These are phyloP conservation scores for Dendrolimus pini DNA, from an alignment of 2,888 invertebrate genomes.

Conservation along the genomic window DNA sequence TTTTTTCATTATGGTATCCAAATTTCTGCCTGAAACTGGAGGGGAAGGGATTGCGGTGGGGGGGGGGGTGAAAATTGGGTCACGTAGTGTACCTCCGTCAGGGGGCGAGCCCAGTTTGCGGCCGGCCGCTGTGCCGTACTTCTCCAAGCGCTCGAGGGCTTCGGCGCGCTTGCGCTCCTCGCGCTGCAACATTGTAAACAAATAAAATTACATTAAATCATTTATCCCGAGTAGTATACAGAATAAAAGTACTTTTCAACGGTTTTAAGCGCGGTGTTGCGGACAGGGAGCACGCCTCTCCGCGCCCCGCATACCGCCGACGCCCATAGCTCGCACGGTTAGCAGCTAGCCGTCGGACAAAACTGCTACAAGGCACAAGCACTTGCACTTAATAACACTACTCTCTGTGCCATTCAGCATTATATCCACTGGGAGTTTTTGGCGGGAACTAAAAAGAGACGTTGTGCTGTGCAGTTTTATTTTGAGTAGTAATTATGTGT, in stretches of 20 bases:
- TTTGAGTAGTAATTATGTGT: too few species aligned
- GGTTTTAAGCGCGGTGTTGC: too few species aligned
- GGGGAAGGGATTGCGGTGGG: too few species aligned
- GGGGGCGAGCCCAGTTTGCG: constrained; percentile 25
- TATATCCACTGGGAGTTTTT: too few species aligned
- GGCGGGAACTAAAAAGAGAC: too few species aligned
- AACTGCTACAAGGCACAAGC: too few species aligned
- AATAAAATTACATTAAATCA: neutral
- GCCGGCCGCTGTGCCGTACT: constrained; percentile 37
- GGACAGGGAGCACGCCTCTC: too few species aligned
- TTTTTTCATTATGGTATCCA: too few species aligned
- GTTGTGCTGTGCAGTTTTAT: too few species aligned
- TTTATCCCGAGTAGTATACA: neutral
- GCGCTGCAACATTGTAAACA: constrained; percentile 26
- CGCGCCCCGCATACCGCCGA: too few species aligned
- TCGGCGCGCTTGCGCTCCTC: constrained; percentile 48
- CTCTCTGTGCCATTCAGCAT: neutral
- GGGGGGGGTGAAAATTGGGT: too few species aligned
- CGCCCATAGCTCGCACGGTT: neutral
- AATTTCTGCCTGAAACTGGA: too few species aligned
- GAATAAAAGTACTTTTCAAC: neutral
- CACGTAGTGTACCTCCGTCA: constrained; percentile 26
- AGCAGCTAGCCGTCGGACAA: neutral
- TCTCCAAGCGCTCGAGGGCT: constrained; percentile 35
- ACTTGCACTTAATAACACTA: neutral